Conservation (phyloP, 2,888 invertebrate genomes). For the Temnothorax unifasciatus region DNA sequence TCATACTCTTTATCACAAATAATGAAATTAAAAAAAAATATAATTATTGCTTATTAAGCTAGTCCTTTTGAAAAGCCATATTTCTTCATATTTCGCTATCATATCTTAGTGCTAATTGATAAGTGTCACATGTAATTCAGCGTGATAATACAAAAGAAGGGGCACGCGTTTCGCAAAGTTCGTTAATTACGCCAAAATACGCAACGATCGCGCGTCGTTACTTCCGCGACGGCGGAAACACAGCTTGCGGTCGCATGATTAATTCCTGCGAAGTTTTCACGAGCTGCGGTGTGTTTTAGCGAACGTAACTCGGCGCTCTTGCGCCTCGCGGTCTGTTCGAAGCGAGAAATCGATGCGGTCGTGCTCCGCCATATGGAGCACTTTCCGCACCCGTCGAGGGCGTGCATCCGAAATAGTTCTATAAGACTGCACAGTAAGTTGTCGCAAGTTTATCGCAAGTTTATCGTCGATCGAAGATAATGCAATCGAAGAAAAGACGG, state of each 20-base stretch:
- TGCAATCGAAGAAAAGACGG: background rate
- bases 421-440: conserved; percentile 31
- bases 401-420: conserved; percentile 36
- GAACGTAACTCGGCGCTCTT: conserved; percentile 63
- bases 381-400: conserved; percentile 26
- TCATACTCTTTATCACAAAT: background rate
- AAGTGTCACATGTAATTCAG: background rate
- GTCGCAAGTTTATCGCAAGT: conserved; percentile 26
- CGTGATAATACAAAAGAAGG: background rate
- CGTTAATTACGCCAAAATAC: conserved; percentile 46
- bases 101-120: background rate
- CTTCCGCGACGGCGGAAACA: conserved; percentile 43
- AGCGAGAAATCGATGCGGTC: conserved; percentile 63
- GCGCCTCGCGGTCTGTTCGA: conserved; percentile 36
- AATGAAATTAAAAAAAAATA: background rate
- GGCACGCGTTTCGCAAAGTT: conserved; percentile 10
- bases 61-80: background rate
- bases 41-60: background rate
- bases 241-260: conserved; percentile 57
- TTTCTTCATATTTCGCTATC: background rate
- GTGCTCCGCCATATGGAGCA: conserved; percentile 60
- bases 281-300: conserved; percentile 56
- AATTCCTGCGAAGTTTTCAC: conserved; percentile 65
- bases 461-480: conserved; percentile 16
- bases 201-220: conserved; percentile 46